Evolutionary conservation across 2,888 invertebrate genomes (phyloP).

Genomic region (Parnassius orleans): DNA sequence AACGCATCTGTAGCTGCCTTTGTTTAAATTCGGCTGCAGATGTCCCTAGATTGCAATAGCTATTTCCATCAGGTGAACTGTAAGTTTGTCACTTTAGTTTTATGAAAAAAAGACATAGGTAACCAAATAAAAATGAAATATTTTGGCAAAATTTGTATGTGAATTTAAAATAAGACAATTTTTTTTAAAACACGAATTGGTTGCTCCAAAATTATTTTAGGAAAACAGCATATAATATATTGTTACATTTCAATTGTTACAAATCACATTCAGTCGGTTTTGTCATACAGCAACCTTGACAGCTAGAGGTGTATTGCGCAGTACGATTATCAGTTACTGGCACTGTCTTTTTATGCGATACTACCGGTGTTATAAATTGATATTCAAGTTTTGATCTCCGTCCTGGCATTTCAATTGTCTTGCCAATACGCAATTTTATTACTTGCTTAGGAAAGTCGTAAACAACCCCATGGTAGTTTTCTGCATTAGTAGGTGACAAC

Average conservation of each 20-base stretch:
- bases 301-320: slow-evolving; percentile 58
- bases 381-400: slow-evolving; percentile 69
- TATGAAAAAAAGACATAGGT: too few relatives aligned
- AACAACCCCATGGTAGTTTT: slow-evolving; percentile 60
- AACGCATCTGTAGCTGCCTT: too few relatives aligned
- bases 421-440: slow-evolving; percentile 66
- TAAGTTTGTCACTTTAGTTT: too few relatives aligned
- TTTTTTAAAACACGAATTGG: too few relatives aligned
- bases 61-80: too few relatives aligned
- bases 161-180: too few relatives aligned
- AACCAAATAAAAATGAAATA: background rate
- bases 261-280: slow-evolving; percentile 29
- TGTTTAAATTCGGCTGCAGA: too few relatives aligned
- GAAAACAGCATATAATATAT: too few relatives aligned
- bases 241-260: too few relatives aligned
- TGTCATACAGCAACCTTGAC: slow-evolving; percentile 43
- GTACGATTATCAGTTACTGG: slow-evolving; percentile 60
- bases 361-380: slow-evolving; percentile 65
- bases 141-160: background rate
- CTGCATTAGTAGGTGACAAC: slow-evolving; percentile 48
- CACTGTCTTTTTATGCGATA: slow-evolving; percentile 46
- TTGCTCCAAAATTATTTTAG: too few relatives aligned
- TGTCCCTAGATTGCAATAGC: too few relatives aligned
- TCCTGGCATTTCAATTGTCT: slow-evolving; percentile 63
- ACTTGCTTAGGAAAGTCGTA: slow-evolving; percentile 64